Evolutionary conservation across 2,113 vertebrate genomes (phyloP).

Genomic region (Oncorhynchus kisutch): DNA sequence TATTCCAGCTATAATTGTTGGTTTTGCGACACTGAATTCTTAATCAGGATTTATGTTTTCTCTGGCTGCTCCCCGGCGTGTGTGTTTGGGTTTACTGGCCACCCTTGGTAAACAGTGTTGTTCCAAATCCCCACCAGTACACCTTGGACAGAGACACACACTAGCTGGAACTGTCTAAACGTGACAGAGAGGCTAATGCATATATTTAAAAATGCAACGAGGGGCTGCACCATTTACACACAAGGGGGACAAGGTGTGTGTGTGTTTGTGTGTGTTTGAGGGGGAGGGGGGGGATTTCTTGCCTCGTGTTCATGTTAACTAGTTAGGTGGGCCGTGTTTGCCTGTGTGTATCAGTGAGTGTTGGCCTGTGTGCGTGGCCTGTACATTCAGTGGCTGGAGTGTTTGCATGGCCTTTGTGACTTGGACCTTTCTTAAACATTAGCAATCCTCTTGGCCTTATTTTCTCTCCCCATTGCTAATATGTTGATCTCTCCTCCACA

Average conservation of each 20-base stretch:
- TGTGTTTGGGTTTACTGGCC: conserved; percentile 51
- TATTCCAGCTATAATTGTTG: conserved; percentile 58
- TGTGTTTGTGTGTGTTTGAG: conserved; percentile 1
- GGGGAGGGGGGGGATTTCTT: background rate
- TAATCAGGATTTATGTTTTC: conserved; percentile 57
- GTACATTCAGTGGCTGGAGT: conserved; percentile 66
- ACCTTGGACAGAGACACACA: conserved; percentile 37
- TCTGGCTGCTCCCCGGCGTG: conserved; percentile 28
- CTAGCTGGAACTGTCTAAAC: conserved; percentile 25
- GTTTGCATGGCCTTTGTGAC: no score
- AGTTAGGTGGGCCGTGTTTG: conserved; percentile 3
- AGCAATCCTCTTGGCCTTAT: conserved; percentile 60
- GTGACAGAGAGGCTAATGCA: conserved; percentile 45
- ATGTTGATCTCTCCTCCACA: conserved; percentile 69
- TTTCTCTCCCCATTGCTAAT: conserved; percentile 65
- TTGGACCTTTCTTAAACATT: conserved; percentile 75
- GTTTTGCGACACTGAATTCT: conserved; percentile 59
- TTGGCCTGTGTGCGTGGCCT: conserved; percentile 35
- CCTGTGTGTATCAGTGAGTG: conserved; percentile 18
- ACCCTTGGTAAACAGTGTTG: conserved; percentile 48
- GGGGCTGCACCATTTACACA: conserved; percentile 6
- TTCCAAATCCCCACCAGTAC: conserved; percentile 48
- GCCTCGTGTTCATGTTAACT: background rate
- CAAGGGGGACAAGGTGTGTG: conserved; percentile 14
- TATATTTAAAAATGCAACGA: conserved; percentile 31